phyloP scores from a whole-genome alignment of 2,888 invertebrate species.

The Spodoptera exigua region DNA sequence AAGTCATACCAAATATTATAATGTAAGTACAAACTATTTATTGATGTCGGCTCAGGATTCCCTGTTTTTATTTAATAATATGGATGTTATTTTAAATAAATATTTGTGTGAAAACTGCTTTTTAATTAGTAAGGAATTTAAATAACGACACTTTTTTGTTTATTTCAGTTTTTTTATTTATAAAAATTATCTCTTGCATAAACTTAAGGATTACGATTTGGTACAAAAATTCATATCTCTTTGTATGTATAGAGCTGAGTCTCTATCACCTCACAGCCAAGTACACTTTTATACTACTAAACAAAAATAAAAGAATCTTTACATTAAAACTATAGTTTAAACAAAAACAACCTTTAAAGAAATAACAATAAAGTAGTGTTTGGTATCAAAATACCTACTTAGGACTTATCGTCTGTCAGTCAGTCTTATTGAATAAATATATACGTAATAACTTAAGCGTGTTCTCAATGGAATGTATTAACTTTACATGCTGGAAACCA shows the following conservation, averaged over 20 bases:
- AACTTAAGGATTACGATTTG: constrained; percentile 65
- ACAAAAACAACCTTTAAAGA: constrained; percentile 65
- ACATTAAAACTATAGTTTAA: constrained; percentile 58
- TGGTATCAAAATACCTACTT: constrained; percentile 64
- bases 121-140: constrained; percentile 62
- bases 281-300: constrained; percentile 63
- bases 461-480: constrained; percentile 70
- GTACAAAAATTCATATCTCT: constrained; percentile 71
- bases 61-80: constrained; percentile 53
- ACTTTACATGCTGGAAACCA: constrained; percentile 60
- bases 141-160: constrained; percentile 36
- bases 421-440: constrained; percentile 77
- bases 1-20: constrained; percentile 34
- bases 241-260: constrained; percentile 66
- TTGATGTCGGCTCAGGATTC: constrained; percentile 50
- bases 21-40: constrained; percentile 48
- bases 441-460: constrained; percentile 66
- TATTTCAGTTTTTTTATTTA: constrained; percentile 61
- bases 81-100: constrained; percentile 61
- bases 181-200: constrained; percentile 67
- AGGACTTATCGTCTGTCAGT: constrained; percentile 72
- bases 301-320: constrained; percentile 51
- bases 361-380: constrained; percentile 60
- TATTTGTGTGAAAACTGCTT: constrained; percentile 66
- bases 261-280: constrained; percentile 81